phyloP scores from a whole-genome alignment of 2,888 invertebrate species.

The Imbricaverruca yamaguchii region DNA sequence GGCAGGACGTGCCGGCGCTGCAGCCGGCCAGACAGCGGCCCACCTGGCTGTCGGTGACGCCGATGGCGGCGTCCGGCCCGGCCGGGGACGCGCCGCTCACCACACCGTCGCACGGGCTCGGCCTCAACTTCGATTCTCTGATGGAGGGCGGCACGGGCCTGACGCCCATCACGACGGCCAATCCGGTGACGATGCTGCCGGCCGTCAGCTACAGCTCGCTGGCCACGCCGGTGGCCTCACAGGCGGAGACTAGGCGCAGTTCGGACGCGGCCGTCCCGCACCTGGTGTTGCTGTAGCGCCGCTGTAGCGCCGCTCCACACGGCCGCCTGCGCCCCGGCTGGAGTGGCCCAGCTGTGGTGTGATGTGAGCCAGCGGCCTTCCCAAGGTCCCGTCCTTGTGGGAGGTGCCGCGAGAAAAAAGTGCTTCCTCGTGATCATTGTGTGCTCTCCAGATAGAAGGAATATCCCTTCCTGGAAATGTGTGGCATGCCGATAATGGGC shows the following conservation, averaged over 20 bases:
- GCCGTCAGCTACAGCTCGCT: constrained; percentile 32
- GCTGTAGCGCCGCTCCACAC: no score
- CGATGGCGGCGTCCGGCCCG: constrained; percentile 38
- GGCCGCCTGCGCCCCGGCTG: no score
- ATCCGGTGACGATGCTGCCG: constrained; percentile 27
- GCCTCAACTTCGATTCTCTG: constrained; percentile 80
- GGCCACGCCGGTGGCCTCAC: constrained; percentile 51
- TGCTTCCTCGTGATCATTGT: no score
- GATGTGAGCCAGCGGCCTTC: no score
- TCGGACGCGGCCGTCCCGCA: constrained; percentile 64
- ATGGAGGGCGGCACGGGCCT: constrained; percentile 90
- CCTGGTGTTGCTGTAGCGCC: constrained; percentile 55
- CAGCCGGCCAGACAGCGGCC: constrained; percentile 37
- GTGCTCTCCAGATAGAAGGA: no score
- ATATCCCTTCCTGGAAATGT: no score
- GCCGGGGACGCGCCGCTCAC: constrained; percentile 62
- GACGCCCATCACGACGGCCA: constrained; percentile 60
- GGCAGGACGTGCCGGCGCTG: constrained; percentile 10
- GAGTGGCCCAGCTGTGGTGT: no score
- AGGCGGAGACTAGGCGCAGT: constrained; percentile 43
- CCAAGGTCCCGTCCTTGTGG: no score
- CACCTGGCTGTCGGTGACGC: constrained; percentile 42
- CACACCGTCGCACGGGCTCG: constrained; percentile 73
- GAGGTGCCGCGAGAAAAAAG: no score
- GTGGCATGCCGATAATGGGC: no score